Evolutionary conservation across 2,113 vertebrate genomes (phyloP), one percentile per base, ranked within the genome.

Genomic region (Paradisaea rubra): DNA sequence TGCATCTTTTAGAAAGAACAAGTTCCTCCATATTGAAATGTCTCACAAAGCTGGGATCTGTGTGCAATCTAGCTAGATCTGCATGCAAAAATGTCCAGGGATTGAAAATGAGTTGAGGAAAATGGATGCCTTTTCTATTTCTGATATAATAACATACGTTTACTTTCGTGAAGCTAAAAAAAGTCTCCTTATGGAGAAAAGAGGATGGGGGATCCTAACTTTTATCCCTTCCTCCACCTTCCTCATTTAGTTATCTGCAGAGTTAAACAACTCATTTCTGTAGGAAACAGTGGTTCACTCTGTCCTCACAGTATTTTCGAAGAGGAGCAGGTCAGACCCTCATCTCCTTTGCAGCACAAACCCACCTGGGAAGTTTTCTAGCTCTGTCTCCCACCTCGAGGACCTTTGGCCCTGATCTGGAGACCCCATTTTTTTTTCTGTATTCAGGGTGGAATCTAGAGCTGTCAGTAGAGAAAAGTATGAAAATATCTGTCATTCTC

Each of bases 341-440:
- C 27, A 12, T 39, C 10, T 63, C 59, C 23, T 91, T 63, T 81
- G 72, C 45, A 80, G 33, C 33, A 59, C 33, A 94, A 89, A 64
- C 8, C 9, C 27, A 45, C n/a, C 39, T 63, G 24, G 16, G 30
- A 84, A 71, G 11, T 3, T 91, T 92, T 81, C 14, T 31, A 42
- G 8, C n/a, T 82, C 37, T 89, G 39, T n/a, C 19, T 91, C 5
- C 31, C n/a, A 25, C 22, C 37, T 56, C 1, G 0, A 76, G 17
- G 15, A 57, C 12, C 15, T 88, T 85, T 13, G 2, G 17, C 15
- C 12, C 13, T 72, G 39, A 69, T 27, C 7, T 61, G 23, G 28
- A 74, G 21, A 60, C 2, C 1, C 7, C 3, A 1, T 28, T 37
- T 22, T 11, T 11, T 37, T 31, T 24, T 3, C 24, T 35, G 2